A percentile compares a stretch with the other conserved stretches of the same genome.
These are phyloP conservation scores for Nothocercus julius DNA, from an alignment of 2,113 vertebrate genomes.

Conservation along the genomic window DNA sequence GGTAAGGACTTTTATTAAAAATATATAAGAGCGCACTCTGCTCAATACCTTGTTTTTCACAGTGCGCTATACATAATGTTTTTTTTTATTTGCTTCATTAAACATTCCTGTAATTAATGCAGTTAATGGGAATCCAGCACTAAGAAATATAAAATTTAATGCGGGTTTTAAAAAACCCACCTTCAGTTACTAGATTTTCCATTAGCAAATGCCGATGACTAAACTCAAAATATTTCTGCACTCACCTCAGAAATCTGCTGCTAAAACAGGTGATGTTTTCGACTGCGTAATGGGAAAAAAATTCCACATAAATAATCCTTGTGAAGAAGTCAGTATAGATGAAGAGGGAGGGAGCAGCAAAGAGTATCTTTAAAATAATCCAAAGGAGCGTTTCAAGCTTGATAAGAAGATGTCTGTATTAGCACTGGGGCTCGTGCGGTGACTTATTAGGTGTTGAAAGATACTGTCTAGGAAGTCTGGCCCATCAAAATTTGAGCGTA, in stretches of 20 bases:
- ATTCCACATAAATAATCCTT: slow-evolving; percentile 78
- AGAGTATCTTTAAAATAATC: slow-evolving; percentile 76
- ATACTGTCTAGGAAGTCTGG: slow-evolving; percentile 67
- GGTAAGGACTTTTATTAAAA: slow-evolving; percentile 79
- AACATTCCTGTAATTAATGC: slow-evolving; percentile 80
- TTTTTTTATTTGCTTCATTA: slow-evolving; percentile 75
- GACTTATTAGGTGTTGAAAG: slow-evolving; percentile 82
- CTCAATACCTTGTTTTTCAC: slow-evolving; percentile 74
- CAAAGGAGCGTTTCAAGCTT: slow-evolving; percentile 39
- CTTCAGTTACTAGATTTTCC: slow-evolving; percentile 76
- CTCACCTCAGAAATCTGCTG: slow-evolving; percentile 72
- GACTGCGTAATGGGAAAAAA: slow-evolving; percentile 70
- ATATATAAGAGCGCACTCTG: slow-evolving; percentile 62
- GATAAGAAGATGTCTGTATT: slow-evolving; percentile 72
- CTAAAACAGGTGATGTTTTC: slow-evolving; percentile 78
- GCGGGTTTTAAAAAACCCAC: slow-evolving; percentile 48
- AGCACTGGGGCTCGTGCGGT: slow-evolving; percentile 51
- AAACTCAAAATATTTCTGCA: slow-evolving; percentile 70
- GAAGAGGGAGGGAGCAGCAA: slow-evolving; percentile 50
- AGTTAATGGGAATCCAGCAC: slow-evolving; percentile 79
- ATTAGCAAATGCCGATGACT: slow-evolving; percentile 66
- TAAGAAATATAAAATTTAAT: slow-evolving; percentile 81
- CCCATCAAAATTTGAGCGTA: slow-evolving; percentile 61
- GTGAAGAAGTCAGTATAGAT: slow-evolving; percentile 64
- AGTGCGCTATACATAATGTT: slow-evolving; percentile 72